phyloP scores from a whole-genome alignment of 2,113 vertebrate genomes.

The Tinamus guttatus region DNA sequence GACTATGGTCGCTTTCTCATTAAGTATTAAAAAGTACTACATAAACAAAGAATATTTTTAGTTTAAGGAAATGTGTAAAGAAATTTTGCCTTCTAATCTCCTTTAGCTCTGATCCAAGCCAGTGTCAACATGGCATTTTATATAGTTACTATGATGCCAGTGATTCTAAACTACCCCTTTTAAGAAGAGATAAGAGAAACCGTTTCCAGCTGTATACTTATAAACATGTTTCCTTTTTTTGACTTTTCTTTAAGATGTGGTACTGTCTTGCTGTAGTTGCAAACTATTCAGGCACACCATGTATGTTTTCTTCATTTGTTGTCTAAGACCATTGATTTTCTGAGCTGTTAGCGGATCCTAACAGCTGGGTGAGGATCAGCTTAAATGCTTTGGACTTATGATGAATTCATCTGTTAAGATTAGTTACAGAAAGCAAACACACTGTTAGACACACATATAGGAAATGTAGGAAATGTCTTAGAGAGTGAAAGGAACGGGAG shows the following conservation, averaged over 20 bases:
- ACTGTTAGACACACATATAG: accelerated
- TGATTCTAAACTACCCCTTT: not conserved
- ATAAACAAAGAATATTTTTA: not conserved
- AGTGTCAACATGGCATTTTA: not conserved
- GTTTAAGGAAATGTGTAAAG: not conserved
- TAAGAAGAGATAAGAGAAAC: not conserved
- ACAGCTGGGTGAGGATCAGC: not conserved
- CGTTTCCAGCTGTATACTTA: not conserved
- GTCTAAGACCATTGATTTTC: not conserved
- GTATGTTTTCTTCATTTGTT: not conserved
- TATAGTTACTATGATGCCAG: not conserved
- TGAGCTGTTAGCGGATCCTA: not conserved
- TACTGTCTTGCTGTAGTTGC: not conserved
- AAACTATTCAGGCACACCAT: not conserved
- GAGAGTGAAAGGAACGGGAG: not conserved
- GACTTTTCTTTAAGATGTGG: not conserved
- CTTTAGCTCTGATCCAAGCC: not conserved
- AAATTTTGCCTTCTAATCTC: not conserved
- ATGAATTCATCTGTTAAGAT: not conserved
- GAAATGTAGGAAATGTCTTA: not conserved
- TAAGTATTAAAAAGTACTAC: not conserved
- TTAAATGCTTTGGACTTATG: not conserved
- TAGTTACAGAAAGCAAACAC: not conserved
- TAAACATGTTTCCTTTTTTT: not conserved
- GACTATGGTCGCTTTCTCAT: not conserved